Base-by-base conservation (phyloP, 2,797 vertebrate genomes). In the Coregonus ussuriensis region DNA sequence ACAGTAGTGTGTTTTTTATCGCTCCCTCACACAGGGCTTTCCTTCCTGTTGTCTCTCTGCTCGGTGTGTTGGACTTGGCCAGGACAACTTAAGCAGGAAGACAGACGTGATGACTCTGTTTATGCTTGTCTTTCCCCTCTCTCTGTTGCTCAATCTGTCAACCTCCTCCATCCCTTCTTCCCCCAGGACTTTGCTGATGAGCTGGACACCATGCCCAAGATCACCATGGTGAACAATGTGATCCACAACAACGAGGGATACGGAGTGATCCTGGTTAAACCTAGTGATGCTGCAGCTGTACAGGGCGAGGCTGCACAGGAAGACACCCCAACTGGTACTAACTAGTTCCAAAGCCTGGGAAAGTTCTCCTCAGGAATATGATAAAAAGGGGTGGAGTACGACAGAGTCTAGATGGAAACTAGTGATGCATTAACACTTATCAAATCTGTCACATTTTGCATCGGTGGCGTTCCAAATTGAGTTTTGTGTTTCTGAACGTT, bases 201-300 rank as follows among this genome's bases (percentile, higher is more conserved):
- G 70, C 86, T 95, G 80, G 96, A 95, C 25, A 94, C 91, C n/a
- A 91, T 94, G 82, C 96, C 98, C 0, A 94, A 93, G 83, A 96
- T 99, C 91, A 96, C 93, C 72, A 94, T 99, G 96, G 92, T 96
- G 81, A 97, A 96, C 87, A 99, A 99, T 14, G 80, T 97, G 16
- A 96, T 99, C 81, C 97, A 99, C 89, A 99, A 99, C 86, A 98
- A 99, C 6, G 96, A 97, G 87, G 96, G 96, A 35, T 99, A 97
- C 4, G 98, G 95, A 0, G 94, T 99, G 73, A 96, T 98, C 83
- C 86, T 99, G 77, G 96, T 99, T 81, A 98, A 96, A 84, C 94
- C 96, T 52, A 84, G 80, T 0, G 72, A 88, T 4, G 81, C 80
- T 15, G 88, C 86, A 18, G 90, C 90, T 18, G 84, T 86, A 76